Evolutionary conservation across 2,113 vertebrate species (phyloP).

Genomic region (Lophochroa leadbeateri): DNA sequence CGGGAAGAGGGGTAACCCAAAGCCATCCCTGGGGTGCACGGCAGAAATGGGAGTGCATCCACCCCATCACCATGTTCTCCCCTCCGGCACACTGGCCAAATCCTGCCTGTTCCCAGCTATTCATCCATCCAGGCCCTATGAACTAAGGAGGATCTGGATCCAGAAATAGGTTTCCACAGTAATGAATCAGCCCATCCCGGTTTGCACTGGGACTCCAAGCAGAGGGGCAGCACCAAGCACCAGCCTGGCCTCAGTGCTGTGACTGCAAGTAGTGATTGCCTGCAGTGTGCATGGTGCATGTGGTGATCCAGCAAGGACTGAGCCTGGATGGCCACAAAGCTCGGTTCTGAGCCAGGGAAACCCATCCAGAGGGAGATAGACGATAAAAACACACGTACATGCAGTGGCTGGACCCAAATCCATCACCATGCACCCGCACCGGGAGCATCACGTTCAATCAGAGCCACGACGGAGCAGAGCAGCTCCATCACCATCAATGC

Average conservation of each 20-base stretch:
- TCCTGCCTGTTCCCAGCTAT: background rate
- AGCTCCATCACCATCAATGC: rapidly evolving
- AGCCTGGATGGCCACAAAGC: background rate
- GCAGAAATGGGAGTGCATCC: rapidly evolving
- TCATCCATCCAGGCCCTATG: background rate
- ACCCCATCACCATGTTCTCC: background rate
- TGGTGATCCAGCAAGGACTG: rapidly evolving
- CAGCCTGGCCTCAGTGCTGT: rapidly evolving
- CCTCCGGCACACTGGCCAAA: rapidly evolving
- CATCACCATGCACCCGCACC: rapidly evolving
- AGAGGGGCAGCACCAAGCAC: background rate
- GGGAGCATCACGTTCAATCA: rapidly evolving
- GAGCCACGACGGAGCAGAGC: background rate
- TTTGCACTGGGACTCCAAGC: background rate
- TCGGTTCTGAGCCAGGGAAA: background rate
- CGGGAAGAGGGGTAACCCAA: background rate
- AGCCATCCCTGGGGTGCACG: background rate
- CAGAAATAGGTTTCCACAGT: rapidly evolving
- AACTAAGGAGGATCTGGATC: background rate
- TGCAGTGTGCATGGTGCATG: rapidly evolving
- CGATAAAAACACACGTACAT: rapidly evolving
- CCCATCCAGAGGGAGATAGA: background rate
- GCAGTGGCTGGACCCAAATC: background rate
- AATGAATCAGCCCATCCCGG: background rate
- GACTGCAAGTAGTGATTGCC: background rate